Conservation (phyloP, 2,888 invertebrate genomes). For the Pogonocherus hispidulus region DNA sequence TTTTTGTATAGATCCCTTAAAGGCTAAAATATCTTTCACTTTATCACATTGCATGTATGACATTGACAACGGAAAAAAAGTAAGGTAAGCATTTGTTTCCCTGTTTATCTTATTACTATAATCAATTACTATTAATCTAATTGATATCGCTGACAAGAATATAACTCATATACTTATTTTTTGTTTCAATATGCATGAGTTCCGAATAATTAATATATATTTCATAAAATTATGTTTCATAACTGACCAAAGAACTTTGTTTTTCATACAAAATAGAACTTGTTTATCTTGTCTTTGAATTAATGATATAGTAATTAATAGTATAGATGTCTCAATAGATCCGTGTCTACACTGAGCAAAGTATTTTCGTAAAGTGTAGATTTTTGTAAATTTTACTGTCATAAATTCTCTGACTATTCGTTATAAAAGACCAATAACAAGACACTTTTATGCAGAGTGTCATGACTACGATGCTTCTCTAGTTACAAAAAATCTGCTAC, state of each 20-base stretch:
- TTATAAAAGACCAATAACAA: no score
- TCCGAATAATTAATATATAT: background rate
- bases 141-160: background rate
- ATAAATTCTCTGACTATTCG: no score
- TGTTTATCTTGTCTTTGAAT: background rate
- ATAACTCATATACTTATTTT: background rate
- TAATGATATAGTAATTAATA: slow-evolving; percentile 1
- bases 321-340: background rate
- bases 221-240: background rate
- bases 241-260: background rate
- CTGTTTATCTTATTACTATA: background rate
- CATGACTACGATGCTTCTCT: no score
- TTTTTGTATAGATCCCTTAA: slow-evolving; percentile 10
- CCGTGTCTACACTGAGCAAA: background rate
- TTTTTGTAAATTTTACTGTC: no score
- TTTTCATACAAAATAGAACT: background rate
- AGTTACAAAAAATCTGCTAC: no score
- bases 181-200: background rate
- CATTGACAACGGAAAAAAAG: slow-evolving; percentile 6
- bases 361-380: no score
- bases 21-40: slow-evolving; percentile 22
- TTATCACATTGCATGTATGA: background rate
- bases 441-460: no score
- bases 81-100: slow-evolving; percentile 10
- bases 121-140: background rate